phyloP scores from a whole-genome alignment of 2,888 invertebrate genomes.

The Eugnorisma glareosa region DNA sequence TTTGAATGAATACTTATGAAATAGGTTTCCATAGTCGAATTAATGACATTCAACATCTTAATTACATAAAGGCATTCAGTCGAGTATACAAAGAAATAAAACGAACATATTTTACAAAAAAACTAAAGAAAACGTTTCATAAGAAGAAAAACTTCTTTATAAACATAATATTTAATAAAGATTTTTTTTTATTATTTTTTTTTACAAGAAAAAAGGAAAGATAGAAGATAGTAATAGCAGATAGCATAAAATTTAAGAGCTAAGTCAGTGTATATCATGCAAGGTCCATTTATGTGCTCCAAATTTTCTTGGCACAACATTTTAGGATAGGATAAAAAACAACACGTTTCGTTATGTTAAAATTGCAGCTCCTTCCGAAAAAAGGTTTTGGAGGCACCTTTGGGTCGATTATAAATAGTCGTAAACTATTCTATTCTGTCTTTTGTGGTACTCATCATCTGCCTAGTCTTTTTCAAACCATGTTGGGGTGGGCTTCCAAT shows the following conservation, averaged over 20 bases:
- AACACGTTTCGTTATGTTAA: neutral
- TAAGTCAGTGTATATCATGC: neutral
- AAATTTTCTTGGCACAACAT: neutral
- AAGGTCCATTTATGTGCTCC: neutral
- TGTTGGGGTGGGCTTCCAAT: neutral
- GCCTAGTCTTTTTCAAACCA: neutral
- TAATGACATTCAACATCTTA: neutral
- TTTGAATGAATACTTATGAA: neutral
- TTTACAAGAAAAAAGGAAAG: too few species aligned
- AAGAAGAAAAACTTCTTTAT: neutral
- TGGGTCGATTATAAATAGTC: neutral
- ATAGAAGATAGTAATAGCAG: too few species aligned
- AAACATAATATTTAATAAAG: neutral
- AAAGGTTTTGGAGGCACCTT: neutral
- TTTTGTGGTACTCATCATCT: neutral
- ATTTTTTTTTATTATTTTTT: too few species aligned
- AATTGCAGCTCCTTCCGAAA: neutral
- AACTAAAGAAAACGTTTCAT: neutral
- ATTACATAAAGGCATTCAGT: neutral
- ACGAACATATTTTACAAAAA: neutral
- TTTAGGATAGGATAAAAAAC: neutral
- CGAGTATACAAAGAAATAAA: neutral
- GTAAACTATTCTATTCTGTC: too few species aligned
- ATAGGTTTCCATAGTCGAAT: neutral
- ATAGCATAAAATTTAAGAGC: neutral